Conservation (phyloP, 2,888 invertebrate genomes). For the Euplagia quadripunctaria region DNA sequence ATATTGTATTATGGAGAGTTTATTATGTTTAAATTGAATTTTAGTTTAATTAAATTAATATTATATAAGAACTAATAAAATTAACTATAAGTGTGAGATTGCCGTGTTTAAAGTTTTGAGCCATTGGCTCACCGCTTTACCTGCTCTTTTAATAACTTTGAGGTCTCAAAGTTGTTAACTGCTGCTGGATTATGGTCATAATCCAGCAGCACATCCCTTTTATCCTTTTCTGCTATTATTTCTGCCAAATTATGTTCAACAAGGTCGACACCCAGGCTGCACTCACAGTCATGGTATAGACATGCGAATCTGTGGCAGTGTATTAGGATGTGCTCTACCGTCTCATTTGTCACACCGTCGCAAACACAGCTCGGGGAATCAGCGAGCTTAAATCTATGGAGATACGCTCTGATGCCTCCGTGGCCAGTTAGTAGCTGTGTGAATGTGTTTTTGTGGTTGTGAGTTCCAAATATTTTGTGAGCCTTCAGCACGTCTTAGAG, state of each 20-base stretch:
- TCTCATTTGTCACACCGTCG: neutral
- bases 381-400: neutral
- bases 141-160: no score
- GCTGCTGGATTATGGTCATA: no score
- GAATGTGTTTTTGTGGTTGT: neutral
- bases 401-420: neutral
- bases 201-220: neutral
- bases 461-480: neutral
- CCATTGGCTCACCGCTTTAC: no score
- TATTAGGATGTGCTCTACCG: neutral
- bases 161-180: no score
- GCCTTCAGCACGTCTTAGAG: neutral
- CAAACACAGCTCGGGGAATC: neutral
- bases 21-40: no score
- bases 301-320: neutral
- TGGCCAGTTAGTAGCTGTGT: neutral
- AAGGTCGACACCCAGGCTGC: neutral
- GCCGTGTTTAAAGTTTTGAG: no score
- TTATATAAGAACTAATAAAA: no score
- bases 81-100: no score
- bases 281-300: neutral
- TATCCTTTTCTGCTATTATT: neutral
- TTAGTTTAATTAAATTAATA: no score
- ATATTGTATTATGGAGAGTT: no score
- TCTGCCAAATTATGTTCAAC: neutral